Percentiles rank a stretch among this genome's conserved stretches.
These are phyloP conservation scores for Scelioninae gen. 1 DNA, from an alignment of 2,888 invertebrate species.

Conservation along the genomic window DNA sequence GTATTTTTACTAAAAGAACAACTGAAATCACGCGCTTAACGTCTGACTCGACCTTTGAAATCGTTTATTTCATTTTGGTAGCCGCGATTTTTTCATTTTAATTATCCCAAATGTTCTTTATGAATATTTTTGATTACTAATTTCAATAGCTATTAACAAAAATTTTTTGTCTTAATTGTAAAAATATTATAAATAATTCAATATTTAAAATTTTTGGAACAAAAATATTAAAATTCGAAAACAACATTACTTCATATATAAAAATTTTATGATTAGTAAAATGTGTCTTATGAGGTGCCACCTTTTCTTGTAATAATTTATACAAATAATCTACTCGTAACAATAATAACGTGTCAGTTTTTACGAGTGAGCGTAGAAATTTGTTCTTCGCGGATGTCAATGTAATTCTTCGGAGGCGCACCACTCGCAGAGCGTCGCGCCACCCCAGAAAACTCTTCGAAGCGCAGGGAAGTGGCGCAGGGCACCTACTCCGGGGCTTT, in stretches of 20 bases:
- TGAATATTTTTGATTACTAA: too few species aligned
- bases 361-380: slow-evolving; percentile 49
- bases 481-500: slow-evolving; percentile 78
- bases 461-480: too few species aligned
- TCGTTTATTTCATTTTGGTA: slow-evolving; percentile 24
- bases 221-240: too few species aligned
- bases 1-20: slow-evolving; percentile 65
- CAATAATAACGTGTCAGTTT: slow-evolving; percentile 52
- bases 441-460: slow-evolving; percentile 50
- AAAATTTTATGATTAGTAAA: too few species aligned
- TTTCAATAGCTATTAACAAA: too few species aligned
- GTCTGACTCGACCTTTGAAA: slow-evolving; percentile 39
- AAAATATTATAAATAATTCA: too few species aligned
- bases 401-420: slow-evolving; percentile 66
- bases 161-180: too few species aligned
- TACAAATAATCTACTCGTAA: slow-evolving; percentile 41
- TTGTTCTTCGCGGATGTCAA: slow-evolving; percentile 54
- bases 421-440: slow-evolving; percentile 32
- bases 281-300: too few species aligned
- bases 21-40: slow-evolving; percentile 59
- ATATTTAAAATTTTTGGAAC: too few species aligned
- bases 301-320: slow-evolving; percentile 25
- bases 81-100: slow-evolving; percentile 21
- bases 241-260: too few species aligned
- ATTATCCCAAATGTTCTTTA: background rate